phyloP scores from a whole-genome alignment of 2,797 vertebrate species.

The Anniella stebbinsi region DNA sequence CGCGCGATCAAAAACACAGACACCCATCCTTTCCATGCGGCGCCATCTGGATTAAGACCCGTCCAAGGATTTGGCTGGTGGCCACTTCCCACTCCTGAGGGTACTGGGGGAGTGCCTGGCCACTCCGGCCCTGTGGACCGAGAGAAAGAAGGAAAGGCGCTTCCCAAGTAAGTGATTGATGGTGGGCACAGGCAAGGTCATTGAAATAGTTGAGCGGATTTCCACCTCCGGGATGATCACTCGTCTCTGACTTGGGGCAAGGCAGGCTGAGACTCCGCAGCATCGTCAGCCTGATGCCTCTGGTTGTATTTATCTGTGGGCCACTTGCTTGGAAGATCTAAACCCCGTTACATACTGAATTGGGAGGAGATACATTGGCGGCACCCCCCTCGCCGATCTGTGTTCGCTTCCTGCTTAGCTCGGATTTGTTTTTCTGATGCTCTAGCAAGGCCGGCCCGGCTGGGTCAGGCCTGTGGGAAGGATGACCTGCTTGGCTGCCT shows the following conservation, averaged over 20 bases:
- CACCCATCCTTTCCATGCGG: not conserved
- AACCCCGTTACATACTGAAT: rapidly evolving
- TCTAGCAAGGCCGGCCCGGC: not conserved
- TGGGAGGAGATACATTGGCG: not conserved
- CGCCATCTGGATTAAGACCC: conserved; percentile 34
- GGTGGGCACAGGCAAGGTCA: conserved; percentile 4
- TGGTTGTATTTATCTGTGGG: rapidly evolving
- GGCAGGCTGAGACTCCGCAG: not conserved
- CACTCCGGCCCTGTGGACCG: not conserved
- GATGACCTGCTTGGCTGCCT: no score
- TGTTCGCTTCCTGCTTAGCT: not conserved
- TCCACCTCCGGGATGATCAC: not conserved
- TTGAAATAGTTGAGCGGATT: no score
- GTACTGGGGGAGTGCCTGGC: conserved; percentile 16
- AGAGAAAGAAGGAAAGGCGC: not conserved
- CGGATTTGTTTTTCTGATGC: not conserved
- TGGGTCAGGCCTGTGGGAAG: not conserved
- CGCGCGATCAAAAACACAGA: no score
- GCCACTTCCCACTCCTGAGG: conserved; percentile 9
- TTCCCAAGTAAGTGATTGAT: conserved; percentile 50
- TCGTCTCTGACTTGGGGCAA: not conserved
- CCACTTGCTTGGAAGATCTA: not conserved
- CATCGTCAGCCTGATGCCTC: no score
- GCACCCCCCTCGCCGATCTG: no score
- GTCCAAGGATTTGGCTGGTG: conserved; percentile 8